These are phyloP conservation scores for Macrosiphum euphorbiae DNA, from an alignment of 2,888 invertebrate genomes.

Conservation along the genomic window DNA sequence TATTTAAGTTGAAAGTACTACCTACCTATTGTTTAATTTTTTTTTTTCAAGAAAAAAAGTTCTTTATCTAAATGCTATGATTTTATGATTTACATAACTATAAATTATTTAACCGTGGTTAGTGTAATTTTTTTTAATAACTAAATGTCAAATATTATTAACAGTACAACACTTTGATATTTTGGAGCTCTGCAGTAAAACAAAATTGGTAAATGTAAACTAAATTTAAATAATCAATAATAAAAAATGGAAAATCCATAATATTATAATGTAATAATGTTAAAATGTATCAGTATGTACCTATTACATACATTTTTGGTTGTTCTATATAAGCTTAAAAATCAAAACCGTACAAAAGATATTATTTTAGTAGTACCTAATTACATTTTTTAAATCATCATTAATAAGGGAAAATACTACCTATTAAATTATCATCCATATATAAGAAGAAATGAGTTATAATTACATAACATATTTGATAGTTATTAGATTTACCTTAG, in stretches of 20 bases:
- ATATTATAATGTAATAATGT: background rate
- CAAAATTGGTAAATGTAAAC: background rate
- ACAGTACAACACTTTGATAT: background rate
- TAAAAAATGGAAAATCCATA: background rate
- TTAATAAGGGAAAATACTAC: background rate
- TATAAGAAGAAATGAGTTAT: background rate
- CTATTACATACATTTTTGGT: background rate
- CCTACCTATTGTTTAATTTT: background rate
- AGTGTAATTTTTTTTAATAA: too few species aligned
- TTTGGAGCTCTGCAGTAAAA: background rate
- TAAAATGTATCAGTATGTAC: background rate
- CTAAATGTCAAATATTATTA: background rate
- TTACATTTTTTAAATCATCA: background rate
- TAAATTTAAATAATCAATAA: background rate
- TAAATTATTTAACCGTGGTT: background rate
- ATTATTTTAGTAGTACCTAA: background rate
- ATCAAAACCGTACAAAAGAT: background rate
- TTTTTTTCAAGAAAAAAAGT: too few species aligned
- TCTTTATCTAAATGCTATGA: background rate
- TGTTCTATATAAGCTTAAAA: background rate
- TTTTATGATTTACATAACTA: background rate
- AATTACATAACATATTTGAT: background rate
- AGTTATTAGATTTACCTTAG: constrained; percentile 54
- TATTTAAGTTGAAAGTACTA: background rate
- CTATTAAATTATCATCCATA: background rate